Conservation (phyloP, 2,113 vertebrate species). For the Sceloporus undulatus region DNA sequence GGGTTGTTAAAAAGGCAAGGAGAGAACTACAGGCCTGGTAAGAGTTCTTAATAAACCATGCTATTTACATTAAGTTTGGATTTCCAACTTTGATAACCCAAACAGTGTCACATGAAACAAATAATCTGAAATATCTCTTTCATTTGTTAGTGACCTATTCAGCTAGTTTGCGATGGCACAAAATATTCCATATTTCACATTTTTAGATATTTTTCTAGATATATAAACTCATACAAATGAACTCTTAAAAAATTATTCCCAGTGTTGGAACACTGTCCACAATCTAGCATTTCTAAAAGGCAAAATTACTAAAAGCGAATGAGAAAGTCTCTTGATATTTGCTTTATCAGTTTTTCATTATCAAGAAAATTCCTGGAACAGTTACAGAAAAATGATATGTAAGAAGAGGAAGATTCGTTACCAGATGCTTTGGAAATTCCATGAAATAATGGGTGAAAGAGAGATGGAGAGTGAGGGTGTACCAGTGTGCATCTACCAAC, state of each 20-base stretch:
- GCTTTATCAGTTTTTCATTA: rapidly evolving
- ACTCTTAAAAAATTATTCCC: background rate
- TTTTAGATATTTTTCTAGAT: background rate
- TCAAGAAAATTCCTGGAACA: background rate
- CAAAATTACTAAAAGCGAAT: background rate
- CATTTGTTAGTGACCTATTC: slow-evolving; percentile 23
- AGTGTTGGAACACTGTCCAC: background rate
- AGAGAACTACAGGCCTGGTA: no score
- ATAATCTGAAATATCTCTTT: slow-evolving; percentile 27
- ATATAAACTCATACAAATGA: background rate
- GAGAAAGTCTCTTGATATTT: background rate
- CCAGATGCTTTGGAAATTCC: background rate
- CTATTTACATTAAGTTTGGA: no score
- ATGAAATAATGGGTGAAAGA: background rate
- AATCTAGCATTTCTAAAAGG: background rate
- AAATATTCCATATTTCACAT: slow-evolving; percentile 3
- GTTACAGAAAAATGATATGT: background rate
- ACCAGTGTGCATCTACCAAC: background rate
- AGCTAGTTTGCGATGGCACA: slow-evolving; percentile 49
- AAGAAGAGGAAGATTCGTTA: background rate
- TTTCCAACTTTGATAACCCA: no score
- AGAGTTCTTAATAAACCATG: no score
- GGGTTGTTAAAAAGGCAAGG: no score
- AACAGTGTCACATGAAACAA: no score
- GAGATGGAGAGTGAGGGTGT: background rate